Evolutionary conservation across 2,113 vertebrate genomes (phyloP).

Genomic region (Cyphomyrus plagiostoma): DNA sequence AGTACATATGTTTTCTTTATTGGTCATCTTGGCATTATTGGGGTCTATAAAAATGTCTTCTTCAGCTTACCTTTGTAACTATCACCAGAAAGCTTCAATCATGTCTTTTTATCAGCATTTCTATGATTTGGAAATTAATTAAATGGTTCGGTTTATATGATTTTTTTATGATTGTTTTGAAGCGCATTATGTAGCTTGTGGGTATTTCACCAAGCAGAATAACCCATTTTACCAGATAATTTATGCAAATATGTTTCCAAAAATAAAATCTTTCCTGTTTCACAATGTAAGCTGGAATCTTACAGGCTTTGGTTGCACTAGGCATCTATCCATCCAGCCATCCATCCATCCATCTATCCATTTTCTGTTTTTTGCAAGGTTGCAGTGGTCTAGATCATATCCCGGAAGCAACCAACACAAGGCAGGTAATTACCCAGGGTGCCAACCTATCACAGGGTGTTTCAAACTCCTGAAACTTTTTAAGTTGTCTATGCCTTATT

Average conservation of each 20-base stretch:
- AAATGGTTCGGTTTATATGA: background rate
- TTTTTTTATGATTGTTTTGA: background rate
- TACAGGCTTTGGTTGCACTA: background rate
- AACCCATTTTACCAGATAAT: background rate
- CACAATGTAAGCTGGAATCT: background rate
- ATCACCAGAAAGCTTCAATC: background rate
- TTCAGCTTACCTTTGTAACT: background rate
- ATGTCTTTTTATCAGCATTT: background rate
- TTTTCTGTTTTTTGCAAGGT: background rate
- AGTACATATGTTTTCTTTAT: background rate
- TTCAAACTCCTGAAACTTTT: background rate
- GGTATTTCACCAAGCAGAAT: background rate
- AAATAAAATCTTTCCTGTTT: background rate
- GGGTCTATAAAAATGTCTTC: slow-evolving; percentile 4
- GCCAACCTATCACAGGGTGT: background rate
- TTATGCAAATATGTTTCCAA: background rate
- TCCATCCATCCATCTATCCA: background rate
- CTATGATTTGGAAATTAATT: background rate
- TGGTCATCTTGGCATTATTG: background rate
- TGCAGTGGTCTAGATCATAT: background rate
- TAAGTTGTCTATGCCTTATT: background rate
- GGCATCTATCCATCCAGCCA: background rate
- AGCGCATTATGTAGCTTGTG: background rate
- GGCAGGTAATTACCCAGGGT: background rate
- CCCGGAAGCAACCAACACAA: background rate